Evolutionary conservation across 2,797 vertebrate species (phyloP).

Genomic region (Hafferia zeledoni): DNA sequence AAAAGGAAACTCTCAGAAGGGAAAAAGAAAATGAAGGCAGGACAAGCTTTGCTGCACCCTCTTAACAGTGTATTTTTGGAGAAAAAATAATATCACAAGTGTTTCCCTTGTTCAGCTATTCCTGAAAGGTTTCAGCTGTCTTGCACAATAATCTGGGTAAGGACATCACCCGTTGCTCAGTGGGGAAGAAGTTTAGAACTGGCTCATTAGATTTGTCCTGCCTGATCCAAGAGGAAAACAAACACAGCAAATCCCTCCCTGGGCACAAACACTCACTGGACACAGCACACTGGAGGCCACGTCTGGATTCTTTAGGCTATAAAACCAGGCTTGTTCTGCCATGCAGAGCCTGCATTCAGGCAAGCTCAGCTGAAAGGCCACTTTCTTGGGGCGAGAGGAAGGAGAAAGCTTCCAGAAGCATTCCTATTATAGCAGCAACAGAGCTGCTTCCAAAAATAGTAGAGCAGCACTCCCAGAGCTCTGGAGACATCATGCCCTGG

Average conservation of each 20-base stretch:
- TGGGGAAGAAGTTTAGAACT: constrained; percentile 1
- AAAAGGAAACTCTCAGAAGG: not conserved
- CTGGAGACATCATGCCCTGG: constrained; percentile 11
- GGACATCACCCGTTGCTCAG: not conserved
- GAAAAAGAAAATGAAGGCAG: not conserved
- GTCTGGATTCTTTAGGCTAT: not conserved
- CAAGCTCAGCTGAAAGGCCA: constrained; percentile 38
- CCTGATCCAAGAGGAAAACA: constrained; percentile 21
- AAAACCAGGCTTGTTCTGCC: not conserved
- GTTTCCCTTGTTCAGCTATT: not conserved
- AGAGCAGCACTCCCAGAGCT: constrained; percentile 29
- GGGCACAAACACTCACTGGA: not conserved
- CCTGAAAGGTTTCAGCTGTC: constrained; percentile 36
- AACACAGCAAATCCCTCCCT: not conserved
- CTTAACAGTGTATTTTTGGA: not conserved
- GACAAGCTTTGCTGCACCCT: not conserved
- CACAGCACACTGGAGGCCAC: rapidly evolving
- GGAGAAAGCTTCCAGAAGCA: constrained; percentile 62
- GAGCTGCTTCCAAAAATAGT: constrained; percentile 61
- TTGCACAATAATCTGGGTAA: not conserved
- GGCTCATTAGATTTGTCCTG: constrained; percentile 7
- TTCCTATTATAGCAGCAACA: constrained; percentile 56
- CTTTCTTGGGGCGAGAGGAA: not conserved
- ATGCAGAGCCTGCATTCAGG: not conserved
- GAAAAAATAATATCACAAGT: not conserved